These are phyloP conservation scores for Drosophila differens DNA, from an alignment of 2,888 invertebrate species.

Conservation along the genomic window DNA sequence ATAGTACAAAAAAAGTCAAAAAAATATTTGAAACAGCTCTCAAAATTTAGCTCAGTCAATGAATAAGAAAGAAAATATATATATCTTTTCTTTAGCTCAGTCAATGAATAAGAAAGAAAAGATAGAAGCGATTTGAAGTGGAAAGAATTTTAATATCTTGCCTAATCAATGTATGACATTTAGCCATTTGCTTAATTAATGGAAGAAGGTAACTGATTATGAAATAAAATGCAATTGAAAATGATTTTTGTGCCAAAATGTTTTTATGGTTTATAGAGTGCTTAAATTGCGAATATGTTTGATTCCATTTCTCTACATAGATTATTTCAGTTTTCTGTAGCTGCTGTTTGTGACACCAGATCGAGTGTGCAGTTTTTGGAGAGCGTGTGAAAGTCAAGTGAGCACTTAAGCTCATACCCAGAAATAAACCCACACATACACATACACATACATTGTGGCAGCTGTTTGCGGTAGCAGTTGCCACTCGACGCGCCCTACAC, in stretches of 20 bases:
- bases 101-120: no score
- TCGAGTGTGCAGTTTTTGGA: slow-evolving; percentile 69
- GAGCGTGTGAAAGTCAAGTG: slow-evolving; percentile 72
- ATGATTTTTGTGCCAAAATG: not conserved
- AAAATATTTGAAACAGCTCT: not conserved
- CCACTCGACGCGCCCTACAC: slow-evolving; percentile 66
- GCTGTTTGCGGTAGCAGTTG: slow-evolving; percentile 67
- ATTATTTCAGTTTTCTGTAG: slow-evolving; percentile 36
- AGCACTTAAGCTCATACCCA: slow-evolving; percentile 50
- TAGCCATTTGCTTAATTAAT: not conserved
- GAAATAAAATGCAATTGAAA: not conserved
- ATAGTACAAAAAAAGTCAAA: not conserved
- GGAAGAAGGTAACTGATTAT: no score
- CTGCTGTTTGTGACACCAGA: slow-evolving; percentile 69
- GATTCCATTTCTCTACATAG: slow-evolving; percentile 1
- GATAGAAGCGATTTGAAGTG: not conserved
- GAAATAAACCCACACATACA: slow-evolving; percentile 19
- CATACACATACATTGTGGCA: slow-evolving; percentile 55
- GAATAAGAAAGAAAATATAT: no score
- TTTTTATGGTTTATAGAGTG: not conserved
- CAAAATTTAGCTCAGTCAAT: not conserved
- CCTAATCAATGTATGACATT: not conserved
- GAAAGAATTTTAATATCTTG: not conserved
- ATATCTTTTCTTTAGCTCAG: no score
- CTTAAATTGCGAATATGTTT: not conserved